Evolutionary conservation across 2,888 invertebrate species (phyloP).

Genomic region (Cryptus viduatorius): DNA sequence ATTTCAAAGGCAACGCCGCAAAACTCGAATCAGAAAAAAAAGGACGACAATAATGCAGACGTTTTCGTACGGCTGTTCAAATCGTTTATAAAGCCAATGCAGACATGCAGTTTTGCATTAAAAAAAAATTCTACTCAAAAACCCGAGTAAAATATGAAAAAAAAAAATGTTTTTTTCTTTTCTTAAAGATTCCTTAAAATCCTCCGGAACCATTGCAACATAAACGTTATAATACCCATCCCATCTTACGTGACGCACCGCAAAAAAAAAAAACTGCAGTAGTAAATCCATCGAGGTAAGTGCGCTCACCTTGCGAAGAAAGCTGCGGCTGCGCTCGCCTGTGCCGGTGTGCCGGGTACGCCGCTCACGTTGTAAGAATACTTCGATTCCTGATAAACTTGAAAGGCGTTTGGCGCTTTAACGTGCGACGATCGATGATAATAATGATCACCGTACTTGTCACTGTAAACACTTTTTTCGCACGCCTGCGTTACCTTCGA

Average conservation of each 20-base stretch:
- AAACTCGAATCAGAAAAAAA: too few relatives aligned
- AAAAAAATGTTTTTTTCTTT: background rate
- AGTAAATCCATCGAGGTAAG: background rate
- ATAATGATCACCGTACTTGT: slow-evolving; percentile 79
- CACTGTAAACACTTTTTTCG: slow-evolving; percentile 75
- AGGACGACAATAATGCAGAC: too few relatives aligned
- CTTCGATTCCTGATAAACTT: slow-evolving; percentile 85
- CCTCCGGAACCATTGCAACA: too few relatives aligned
- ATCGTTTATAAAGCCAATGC: too few relatives aligned
- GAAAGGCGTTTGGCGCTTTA: slow-evolving; percentile 78
- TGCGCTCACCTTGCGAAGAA: slow-evolving; percentile 87
- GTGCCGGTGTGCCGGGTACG: slow-evolving; percentile 86
- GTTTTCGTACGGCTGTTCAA: too few relatives aligned
- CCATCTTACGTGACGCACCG: too few relatives aligned
- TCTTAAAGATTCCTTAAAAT: too few relatives aligned
- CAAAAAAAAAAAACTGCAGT: background rate
- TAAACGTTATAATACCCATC: too few relatives aligned
- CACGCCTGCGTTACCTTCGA: slow-evolving; percentile 71
- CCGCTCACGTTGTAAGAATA: slow-evolving; percentile 87
- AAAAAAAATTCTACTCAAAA: too few relatives aligned
- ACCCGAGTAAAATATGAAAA: too few relatives aligned
- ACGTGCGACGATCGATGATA: slow-evolving; percentile 79
- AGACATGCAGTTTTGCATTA: too few relatives aligned
- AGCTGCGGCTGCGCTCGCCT: slow-evolving; percentile 87
- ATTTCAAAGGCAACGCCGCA: too few relatives aligned